Conservation (phyloP, 2,797 vertebrate species). For the Arnoldichthys spilopterus region DNA sequence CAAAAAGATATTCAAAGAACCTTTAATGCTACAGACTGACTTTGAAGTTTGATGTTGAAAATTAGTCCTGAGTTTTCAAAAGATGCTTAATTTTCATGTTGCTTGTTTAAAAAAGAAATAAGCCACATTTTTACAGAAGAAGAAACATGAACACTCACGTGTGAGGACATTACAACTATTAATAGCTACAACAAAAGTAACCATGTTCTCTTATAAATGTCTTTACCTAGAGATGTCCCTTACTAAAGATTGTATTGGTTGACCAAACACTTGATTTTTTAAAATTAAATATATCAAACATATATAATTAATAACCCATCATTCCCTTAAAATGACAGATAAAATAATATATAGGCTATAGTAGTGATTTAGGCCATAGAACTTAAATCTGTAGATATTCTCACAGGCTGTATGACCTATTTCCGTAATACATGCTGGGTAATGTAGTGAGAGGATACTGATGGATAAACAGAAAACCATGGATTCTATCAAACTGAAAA, state of each 20-base stretch:
- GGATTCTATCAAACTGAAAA: background rate
- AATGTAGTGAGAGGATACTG: background rate
- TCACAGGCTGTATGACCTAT: background rate
- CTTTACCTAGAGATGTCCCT: background rate
- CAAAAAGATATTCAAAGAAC: too few relatives aligned
- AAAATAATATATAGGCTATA: background rate
- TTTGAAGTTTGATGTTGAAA: too few relatives aligned
- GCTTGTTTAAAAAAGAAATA: too few relatives aligned
- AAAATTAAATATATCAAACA: too few relatives aligned
- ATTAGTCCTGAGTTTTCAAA: too few relatives aligned
- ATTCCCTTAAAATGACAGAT: too few relatives aligned
- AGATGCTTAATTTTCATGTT: too few relatives aligned
- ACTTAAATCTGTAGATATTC: background rate
- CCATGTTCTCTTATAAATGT: background rate
- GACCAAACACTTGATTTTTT: too few relatives aligned
- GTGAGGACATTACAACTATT: background rate
- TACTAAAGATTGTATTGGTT: too few relatives aligned
- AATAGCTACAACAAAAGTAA: background rate
- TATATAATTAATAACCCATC: too few relatives aligned
- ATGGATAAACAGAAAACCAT: background rate
- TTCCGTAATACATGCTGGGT: background rate
- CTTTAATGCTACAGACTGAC: too few relatives aligned
- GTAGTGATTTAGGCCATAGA: background rate
- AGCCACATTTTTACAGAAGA: too few relatives aligned
- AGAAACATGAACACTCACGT: background rate